phyloP scores from a whole-genome alignment of 2,797 vertebrate species.

The Halcyon badia region DNA sequence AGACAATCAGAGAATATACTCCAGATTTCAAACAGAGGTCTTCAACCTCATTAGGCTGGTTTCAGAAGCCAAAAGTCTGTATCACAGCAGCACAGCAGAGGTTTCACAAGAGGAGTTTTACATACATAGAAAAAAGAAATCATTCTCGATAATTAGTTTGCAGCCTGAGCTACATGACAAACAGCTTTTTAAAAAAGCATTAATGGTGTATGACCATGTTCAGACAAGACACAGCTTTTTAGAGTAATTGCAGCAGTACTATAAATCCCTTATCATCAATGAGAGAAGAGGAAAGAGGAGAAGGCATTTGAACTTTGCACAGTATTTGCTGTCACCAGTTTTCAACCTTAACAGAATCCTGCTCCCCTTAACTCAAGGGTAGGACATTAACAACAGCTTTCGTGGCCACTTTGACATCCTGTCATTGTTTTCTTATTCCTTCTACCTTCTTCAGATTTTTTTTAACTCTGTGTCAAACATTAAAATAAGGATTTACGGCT shows the following conservation, averaged over 20 bases:
- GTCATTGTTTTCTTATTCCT: background rate
- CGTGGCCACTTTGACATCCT: background rate
- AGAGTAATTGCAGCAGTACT: background rate
- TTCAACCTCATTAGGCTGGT: constrained; percentile 63
- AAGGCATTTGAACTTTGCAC: background rate
- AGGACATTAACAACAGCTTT: background rate
- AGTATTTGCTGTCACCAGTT: background rate
- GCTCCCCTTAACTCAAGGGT: background rate
- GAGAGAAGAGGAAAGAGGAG: background rate
- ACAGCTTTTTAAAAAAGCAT: constrained; percentile 13
- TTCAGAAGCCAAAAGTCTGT: constrained; percentile 50
- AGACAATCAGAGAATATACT: constrained; percentile 43
- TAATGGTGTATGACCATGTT: background rate
- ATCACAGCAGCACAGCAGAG: constrained; percentile 10
- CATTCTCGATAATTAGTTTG: constrained; percentile 5
- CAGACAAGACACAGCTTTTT: background rate
- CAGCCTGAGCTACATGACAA: constrained; percentile 6
- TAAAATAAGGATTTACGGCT: background rate
- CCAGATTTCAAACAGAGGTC: constrained; percentile 59
- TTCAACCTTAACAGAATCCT: background rate
- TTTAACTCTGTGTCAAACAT: background rate
- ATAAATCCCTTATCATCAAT: background rate
- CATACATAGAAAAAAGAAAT: constrained; percentile 9
- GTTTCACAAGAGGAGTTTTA: constrained; percentile 37
- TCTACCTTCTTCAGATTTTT: background rate